Evolutionary conservation across 2,888 invertebrate genomes (phyloP).

Genomic region (Macrosoma leucophasiata): DNA sequence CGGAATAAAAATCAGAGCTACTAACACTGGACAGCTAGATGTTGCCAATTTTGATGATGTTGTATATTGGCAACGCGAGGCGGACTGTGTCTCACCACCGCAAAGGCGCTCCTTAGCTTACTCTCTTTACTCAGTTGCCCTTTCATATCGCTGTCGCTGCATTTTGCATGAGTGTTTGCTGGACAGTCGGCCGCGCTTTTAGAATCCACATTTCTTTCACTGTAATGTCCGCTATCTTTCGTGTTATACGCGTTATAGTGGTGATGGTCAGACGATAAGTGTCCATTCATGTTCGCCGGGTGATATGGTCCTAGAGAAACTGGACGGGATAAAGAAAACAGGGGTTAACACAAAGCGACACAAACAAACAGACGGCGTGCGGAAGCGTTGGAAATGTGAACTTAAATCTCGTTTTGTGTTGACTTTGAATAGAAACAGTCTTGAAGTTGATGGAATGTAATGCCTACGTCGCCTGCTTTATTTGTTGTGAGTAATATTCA

Average conservation of each 20-base stretch:
- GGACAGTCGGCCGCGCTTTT: slow-evolving; percentile 62
- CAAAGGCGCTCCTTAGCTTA: slow-evolving; percentile 78
- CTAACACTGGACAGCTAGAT: slow-evolving; percentile 80
- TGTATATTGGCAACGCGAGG: slow-evolving; percentile 62
- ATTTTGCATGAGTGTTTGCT: slow-evolving; percentile 70
- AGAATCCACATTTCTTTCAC: slow-evolving; percentile 64
- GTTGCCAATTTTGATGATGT: slow-evolving; percentile 74
- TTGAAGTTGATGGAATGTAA: too few species aligned
- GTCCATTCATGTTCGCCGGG: slow-evolving; percentile 66
- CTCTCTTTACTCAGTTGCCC: slow-evolving; percentile 58
- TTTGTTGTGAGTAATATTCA: too few species aligned
- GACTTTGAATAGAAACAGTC: not conserved
- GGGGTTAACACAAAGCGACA: slow-evolving; percentile 70
- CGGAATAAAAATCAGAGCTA: slow-evolving; percentile 49
- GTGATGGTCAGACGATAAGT: slow-evolving; percentile 59
- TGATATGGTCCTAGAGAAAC: slow-evolving; percentile 71
- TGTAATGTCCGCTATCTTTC: slow-evolving; percentile 71
- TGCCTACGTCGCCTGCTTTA: too few species aligned
- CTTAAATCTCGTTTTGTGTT: slow-evolving; percentile 27
- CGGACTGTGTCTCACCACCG: slow-evolving; percentile 77
- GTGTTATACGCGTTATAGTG: slow-evolving; percentile 68
- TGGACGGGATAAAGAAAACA: slow-evolving; percentile 56
- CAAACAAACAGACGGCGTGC: slow-evolving; percentile 51
- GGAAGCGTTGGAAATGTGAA: slow-evolving; percentile 46
- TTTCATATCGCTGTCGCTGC: slow-evolving; percentile 59